Evolutionary conservation across 2,797 vertebrate species (phyloP).

Genomic region (Melanotaenia boesemani): DNA sequence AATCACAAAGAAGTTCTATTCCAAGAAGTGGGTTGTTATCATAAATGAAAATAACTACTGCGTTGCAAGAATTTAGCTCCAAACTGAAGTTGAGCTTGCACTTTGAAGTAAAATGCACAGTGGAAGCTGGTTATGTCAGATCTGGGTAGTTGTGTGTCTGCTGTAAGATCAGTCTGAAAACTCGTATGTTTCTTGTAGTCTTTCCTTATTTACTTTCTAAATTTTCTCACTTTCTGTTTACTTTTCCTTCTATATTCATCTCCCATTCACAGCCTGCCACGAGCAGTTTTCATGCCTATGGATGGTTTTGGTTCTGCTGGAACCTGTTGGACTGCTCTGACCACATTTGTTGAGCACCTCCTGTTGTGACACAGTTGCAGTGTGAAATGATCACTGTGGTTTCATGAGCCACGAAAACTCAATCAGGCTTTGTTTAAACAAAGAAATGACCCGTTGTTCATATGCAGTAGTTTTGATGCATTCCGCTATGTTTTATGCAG

Average conservation of each 20-base stretch:
- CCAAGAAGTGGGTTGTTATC: constrained; percentile 59
- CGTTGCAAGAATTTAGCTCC: constrained; percentile 12
- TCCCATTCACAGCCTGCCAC: constrained; percentile 30
- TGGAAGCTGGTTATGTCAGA: neutral
- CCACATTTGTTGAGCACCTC: constrained; percentile 37
- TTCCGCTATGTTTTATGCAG: neutral
- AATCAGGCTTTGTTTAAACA: constrained; percentile 33
- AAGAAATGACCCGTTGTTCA: neutral
- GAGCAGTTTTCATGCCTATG: constrained; percentile 34
- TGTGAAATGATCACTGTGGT: constrained; percentile 44
- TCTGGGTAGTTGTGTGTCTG: constrained; percentile 20
- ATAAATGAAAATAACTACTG: constrained; percentile 42
- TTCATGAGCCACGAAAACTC: constrained; percentile 45
- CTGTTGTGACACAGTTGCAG: constrained; percentile 47
- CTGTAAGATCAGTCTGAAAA: constrained; percentile 45
- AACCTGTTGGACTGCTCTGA: constrained; percentile 27
- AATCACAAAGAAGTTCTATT: constrained; percentile 59
- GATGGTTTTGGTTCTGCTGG: constrained; percentile 19
- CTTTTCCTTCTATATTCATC: constrained; percentile 15
- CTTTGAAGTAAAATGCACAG: constrained; percentile 10
- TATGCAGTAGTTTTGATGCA: neutral
- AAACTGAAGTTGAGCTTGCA: constrained; percentile 16
- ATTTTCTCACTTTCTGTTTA: neutral
- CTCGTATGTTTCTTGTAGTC: constrained; percentile 26
- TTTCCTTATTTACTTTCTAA: constrained; percentile 3